Conservation (phyloP, 2,113 vertebrate genomes). For the Eretmochelys imbricata region DNA sequence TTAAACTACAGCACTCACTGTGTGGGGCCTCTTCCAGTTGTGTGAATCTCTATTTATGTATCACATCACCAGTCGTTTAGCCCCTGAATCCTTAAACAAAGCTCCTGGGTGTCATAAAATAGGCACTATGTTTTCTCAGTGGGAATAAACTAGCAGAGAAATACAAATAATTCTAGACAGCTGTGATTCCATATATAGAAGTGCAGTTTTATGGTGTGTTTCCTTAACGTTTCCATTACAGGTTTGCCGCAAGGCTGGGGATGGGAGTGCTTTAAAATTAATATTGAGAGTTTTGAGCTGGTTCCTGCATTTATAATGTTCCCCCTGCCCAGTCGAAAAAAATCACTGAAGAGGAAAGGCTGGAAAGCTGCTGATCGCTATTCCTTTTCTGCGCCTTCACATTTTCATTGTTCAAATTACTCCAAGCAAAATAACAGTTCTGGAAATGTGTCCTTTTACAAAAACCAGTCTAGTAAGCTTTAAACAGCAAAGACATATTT, state of each 20-base stretch:
- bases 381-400: slow-evolving; percentile 43
- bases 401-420: slow-evolving; percentile 46
- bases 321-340: slow-evolving; percentile 14
- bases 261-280: slow-evolving; percentile 52
- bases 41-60: background rate
- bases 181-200: background rate
- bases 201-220: background rate
- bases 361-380: slow-evolving; percentile 7
- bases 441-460: slow-evolving; percentile 55
- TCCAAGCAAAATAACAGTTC: slow-evolving; percentile 49
- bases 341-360: slow-evolving; percentile 23
- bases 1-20: rapidly evolving
- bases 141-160: slow-evolving; percentile 28
- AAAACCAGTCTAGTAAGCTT: slow-evolving; percentile 41
- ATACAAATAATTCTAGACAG: background rate
- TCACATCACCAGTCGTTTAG: background rate
- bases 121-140: slow-evolving; percentile 9
- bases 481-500: slow-evolving; percentile 42
- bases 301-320: slow-evolving; percentile 49
- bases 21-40: background rate
- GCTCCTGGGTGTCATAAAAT: background rate
- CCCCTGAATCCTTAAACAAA: background rate
- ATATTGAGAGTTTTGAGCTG: slow-evolving; percentile 48
- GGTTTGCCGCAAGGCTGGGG: background rate
- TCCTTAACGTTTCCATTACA: slow-evolving; percentile 11